phyloP scores from a whole-genome alignment of 2,797 vertebrate genomes.

The Takifugu rubripes region DNA sequence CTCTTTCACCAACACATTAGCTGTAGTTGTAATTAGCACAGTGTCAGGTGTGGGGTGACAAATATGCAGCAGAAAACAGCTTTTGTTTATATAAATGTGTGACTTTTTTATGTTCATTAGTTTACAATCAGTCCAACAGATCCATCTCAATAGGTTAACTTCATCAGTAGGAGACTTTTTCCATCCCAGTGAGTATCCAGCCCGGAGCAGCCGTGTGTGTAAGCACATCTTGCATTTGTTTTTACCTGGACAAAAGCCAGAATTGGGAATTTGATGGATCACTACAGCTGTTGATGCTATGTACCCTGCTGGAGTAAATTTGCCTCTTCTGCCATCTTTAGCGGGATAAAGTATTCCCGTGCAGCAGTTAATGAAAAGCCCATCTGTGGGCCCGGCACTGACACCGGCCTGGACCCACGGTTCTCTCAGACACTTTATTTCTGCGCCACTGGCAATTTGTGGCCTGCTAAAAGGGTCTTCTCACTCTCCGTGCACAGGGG shows the following conservation, averaged over 20 bases:
- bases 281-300: not conserved
- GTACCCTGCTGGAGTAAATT: conserved; percentile 10
- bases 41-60: too few relatives aligned
- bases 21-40: too few relatives aligned
- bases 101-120: too few relatives aligned
- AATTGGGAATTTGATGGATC: not conserved
- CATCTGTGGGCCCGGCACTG: conserved; percentile 55
- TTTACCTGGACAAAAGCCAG: not conserved
- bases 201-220: not conserved
- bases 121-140: not conserved
- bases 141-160: not conserved
- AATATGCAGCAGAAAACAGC: too few relatives aligned
- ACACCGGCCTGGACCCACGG: conserved; percentile 51
- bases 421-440: conserved; percentile 63
- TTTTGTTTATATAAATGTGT: too few relatives aligned
- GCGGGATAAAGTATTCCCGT: conserved; percentile 33
- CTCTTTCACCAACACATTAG: too few relatives aligned
- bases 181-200: not conserved
- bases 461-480: conserved; percentile 66
- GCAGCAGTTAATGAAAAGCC: conserved; percentile 66
- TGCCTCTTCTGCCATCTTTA: conserved; percentile 10
- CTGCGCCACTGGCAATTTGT: conserved; percentile 71
- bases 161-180: not conserved
- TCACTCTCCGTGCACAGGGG: conserved; percentile 6
- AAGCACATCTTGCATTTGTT: not conserved